Percentiles rank a stretch among this genome's conserved stretches.
phyloP scores from a whole-genome alignment of 2,888 invertebrate genomes.

The Hydroisotoma schaefferi region DNA sequence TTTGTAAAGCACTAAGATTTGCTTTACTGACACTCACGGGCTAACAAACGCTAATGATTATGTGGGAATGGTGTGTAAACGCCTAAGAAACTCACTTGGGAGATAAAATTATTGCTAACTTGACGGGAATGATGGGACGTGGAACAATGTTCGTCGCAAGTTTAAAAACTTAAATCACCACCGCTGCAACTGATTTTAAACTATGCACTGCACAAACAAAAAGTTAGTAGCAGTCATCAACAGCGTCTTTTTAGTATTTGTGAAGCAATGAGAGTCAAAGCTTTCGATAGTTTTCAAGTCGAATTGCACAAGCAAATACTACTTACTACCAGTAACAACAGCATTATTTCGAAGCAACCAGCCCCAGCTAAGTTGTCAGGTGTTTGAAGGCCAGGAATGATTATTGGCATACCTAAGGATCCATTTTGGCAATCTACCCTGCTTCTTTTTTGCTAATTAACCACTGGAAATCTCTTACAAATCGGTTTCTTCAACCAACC shows the following conservation, averaged over 20 bases:
- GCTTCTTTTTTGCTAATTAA: constrained; percentile 45
- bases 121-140: too few relatives aligned
- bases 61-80: constrained; percentile 5
- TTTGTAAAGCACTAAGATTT: constrained; percentile 3
- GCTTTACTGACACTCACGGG: constrained; percentile 7
- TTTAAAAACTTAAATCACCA: neutral
- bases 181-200: neutral
- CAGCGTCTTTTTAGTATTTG: neutral
- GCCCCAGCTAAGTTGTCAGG: constrained; percentile 35
- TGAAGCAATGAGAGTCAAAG: too few relatives aligned
- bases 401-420: constrained; percentile 46
- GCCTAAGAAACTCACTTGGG: neutral
- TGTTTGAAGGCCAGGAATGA: constrained; percentile 43
- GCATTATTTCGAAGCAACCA: neutral
- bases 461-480: constrained; percentile 44
- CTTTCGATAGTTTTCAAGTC: neutral
- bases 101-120: constrained; percentile 9
- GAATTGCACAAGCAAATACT: neutral
- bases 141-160: neutral
- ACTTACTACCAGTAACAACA: neutral
- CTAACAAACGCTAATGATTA: constrained; percentile 9
- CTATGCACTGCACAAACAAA: neutral
- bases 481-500: constrained; percentile 26
- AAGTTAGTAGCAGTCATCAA: neutral
- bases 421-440: constrained; percentile 39